Percentiles rank a stretch among this genome's conserved stretches.
These are phyloP conservation scores for Pagetopsis macropterus DNA, from an alignment of 2,797 vertebrate species.

Conservation along the genomic window DNA sequence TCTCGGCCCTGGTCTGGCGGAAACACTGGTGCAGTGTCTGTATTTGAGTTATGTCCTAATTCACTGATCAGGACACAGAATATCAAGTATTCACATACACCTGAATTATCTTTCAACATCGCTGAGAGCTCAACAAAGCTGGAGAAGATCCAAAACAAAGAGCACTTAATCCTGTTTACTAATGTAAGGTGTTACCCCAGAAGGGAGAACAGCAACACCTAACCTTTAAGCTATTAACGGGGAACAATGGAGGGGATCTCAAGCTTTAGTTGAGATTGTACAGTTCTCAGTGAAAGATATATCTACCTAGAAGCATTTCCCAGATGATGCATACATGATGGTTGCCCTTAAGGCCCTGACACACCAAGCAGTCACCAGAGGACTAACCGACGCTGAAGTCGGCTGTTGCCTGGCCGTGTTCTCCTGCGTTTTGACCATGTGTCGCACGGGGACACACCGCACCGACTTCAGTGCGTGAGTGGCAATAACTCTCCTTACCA, in stretches of 20 bases:
- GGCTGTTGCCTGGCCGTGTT: too few relatives aligned
- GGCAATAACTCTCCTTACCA: too few relatives aligned
- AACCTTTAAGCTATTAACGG: not conserved
- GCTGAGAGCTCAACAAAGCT: slow-evolving; percentile 1
- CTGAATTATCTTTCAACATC: not conserved
- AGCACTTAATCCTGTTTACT: not conserved
- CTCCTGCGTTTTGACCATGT: too few relatives aligned
- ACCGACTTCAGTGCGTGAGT: too few relatives aligned
- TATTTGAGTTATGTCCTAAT: slow-evolving; percentile 1
- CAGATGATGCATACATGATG: not conserved
- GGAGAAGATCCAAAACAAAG: slow-evolving; percentile 6
- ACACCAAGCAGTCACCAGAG: too few relatives aligned
- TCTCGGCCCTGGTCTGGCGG: too few relatives aligned
- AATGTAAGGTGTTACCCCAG: not conserved
- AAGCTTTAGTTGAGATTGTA: not conserved
- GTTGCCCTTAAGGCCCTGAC: too few relatives aligned
- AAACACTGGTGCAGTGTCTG: not conserved
- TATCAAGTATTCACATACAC: not conserved
- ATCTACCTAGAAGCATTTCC: not conserved
- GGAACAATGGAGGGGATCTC: not conserved
- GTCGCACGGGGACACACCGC: too few relatives aligned
- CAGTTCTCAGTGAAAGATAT: not conserved
- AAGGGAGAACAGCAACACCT: not conserved
- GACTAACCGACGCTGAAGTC: too few relatives aligned
- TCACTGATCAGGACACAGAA: not conserved